Evolutionary conservation across 2,888 invertebrate species (phyloP).

Genomic region (Electrophaes corylata): DNA sequence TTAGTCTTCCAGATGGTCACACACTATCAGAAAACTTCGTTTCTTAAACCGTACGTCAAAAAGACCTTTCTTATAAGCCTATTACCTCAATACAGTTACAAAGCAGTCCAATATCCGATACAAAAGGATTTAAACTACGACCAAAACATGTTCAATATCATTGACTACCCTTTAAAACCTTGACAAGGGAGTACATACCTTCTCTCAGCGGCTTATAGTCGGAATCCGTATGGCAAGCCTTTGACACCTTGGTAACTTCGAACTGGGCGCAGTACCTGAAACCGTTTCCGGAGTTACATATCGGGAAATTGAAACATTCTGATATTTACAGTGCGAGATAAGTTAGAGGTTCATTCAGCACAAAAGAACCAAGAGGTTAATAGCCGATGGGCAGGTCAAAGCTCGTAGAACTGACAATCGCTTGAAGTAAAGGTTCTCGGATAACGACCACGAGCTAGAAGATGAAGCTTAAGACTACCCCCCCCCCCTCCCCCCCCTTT

Average conservation of each 20-base stretch:
- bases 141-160: constrained; percentile 4
- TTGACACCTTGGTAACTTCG: constrained; percentile 92
- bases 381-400: too few relatives aligned
- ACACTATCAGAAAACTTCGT: too few relatives aligned
- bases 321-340: constrained; percentile 15
- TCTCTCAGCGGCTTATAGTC: constrained; percentile 89
- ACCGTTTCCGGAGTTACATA: constrained; percentile 40
- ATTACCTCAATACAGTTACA: constrained; percentile 1
- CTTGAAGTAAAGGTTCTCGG: too few relatives aligned
- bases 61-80: background rate
- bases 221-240: constrained; percentile 90
- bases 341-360: too few relatives aligned
- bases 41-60: too few relatives aligned
- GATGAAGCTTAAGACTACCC: too few relatives aligned
- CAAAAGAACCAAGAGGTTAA: too few relatives aligned
- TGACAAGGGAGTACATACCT: constrained; percentile 79
- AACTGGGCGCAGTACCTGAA: constrained; percentile 94
- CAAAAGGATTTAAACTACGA: constrained; percentile 19
- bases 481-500: too few relatives aligned
- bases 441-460: too few relatives aligned
- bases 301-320: constrained; percentile 47
- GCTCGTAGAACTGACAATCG: too few relatives aligned
- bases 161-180: background rate
- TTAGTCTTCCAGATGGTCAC: too few relatives aligned
- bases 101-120: constrained; percentile 9